phyloP scores from a whole-genome alignment of 2,113 vertebrate genomes.

The Indicator indicator region DNA sequence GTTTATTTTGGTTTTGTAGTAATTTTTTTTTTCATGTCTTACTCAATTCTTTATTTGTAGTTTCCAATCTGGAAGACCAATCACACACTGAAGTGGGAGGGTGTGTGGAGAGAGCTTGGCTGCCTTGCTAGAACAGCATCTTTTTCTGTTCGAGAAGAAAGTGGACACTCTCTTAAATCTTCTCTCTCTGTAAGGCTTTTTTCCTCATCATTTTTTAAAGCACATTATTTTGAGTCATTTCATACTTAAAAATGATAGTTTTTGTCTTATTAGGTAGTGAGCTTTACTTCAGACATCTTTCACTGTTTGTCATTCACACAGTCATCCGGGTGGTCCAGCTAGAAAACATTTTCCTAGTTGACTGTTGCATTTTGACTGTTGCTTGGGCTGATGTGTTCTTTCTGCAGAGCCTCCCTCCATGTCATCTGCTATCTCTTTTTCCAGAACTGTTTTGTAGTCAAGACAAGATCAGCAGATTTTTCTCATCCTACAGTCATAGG shows the following conservation, averaged over 20 bases:
- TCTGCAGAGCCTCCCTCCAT: neutral
- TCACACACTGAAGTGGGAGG: slow-evolving; percentile 95
- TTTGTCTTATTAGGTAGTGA: neutral
- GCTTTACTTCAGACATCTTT: neutral
- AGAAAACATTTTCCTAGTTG: neutral
- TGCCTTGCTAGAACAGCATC: slow-evolving; percentile 92
- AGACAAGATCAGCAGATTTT: neutral
- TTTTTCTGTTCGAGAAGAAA: slow-evolving; percentile 93
- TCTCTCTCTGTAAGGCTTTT: slow-evolving; percentile 84
- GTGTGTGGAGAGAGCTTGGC: slow-evolving; percentile 93
- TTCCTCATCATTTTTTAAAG: neutral
- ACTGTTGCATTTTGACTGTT: neutral
- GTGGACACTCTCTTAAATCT: slow-evolving; percentile 94
- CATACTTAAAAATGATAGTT: neutral
- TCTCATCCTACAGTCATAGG: neutral
- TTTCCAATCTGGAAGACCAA: slow-evolving; percentile 89
- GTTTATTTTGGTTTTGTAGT: neutral
- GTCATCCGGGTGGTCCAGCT: neutral
- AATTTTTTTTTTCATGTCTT: neutral
- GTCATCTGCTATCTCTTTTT: neutral
- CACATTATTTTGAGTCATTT: neutral
- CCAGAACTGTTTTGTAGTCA: neutral
- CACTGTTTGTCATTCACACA: neutral
- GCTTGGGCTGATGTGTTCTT: neutral
- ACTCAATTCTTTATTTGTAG: slow-evolving; percentile 66